These are phyloP conservation scores for Xestia xanthographa DNA, from an alignment of 2,888 invertebrate species.

Conservation along the genomic window DNA sequence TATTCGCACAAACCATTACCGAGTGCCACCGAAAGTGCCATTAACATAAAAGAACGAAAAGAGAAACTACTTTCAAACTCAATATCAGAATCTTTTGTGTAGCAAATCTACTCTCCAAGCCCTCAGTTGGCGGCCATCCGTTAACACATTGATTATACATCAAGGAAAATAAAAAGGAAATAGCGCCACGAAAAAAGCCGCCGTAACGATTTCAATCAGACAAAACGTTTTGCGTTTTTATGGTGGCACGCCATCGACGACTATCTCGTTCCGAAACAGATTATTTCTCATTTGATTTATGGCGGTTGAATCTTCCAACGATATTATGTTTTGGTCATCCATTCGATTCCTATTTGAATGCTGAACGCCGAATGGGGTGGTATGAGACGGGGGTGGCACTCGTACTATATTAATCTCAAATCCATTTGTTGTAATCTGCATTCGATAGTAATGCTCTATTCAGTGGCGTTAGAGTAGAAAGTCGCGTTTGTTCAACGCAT, in stretches of 20 bases:
- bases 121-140: conserved; percentile 87
- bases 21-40: conserved; percentile 85
- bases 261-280: conserved; percentile 90
- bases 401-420: conserved; percentile 91
- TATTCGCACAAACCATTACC: conserved; percentile 86
- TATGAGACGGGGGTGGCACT: conserved; percentile 88
- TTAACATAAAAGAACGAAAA: conserved; percentile 88
- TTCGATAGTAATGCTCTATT: conserved; percentile 81
- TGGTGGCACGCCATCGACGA: conserved; percentile 87
- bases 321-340: conserved; percentile 91
- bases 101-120: conserved; percentile 87
- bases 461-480: conserved; percentile 80
- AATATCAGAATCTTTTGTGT: conserved; percentile 90
- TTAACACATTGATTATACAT: conserved; percentile 91
- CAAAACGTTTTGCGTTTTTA: conserved; percentile 91
- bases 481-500: conserved; percentile 79
- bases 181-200: conserved; percentile 86
- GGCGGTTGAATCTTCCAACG: conserved; percentile 89
- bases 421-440: conserved; percentile 90
- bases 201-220: conserved; percentile 90
- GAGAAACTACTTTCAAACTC: conserved; percentile 90
- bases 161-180: conserved; percentile 89
- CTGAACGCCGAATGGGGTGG: conserved; percentile 89
- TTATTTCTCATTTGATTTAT: conserved; percentile 91
- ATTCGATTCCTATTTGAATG: conserved; percentile 91